Percentiles rank a stretch among this genome's conserved stretches.
Evolutionary conservation across 92 coral and sea anemone species (phyloP).

Genomic region (Umimayanthus chanpuru): DNA sequence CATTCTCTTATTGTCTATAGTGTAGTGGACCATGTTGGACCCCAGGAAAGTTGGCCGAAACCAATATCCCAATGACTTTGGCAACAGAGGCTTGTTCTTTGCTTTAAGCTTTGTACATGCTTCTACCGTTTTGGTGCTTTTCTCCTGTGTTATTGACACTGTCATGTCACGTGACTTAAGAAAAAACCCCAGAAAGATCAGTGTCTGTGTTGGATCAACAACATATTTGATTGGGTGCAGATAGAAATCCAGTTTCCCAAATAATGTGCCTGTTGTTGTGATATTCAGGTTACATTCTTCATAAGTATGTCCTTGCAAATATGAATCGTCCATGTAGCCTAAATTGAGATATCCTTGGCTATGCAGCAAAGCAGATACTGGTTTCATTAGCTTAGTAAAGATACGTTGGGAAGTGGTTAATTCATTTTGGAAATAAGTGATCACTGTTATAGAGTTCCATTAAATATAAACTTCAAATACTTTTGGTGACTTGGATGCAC

Average conservation of each 20-base stretch:
- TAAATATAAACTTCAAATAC: no score
- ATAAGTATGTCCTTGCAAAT: slow-evolving; percentile 24
- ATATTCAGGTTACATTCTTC: slow-evolving; percentile 3
- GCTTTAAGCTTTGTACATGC: neutral
- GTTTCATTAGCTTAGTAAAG: slow-evolving; percentile 40
- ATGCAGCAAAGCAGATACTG: slow-evolving; percentile 19
- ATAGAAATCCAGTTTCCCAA: no score
- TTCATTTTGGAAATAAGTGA: no score
- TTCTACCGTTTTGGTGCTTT: neutral
- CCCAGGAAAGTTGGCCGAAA: slow-evolving; percentile 31
- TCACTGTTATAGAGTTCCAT: no score
- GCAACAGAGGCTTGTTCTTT: neutral
- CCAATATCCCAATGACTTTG: slow-evolving; percentile 14
- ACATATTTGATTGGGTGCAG: no score
- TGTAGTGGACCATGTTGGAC: slow-evolving; percentile 13
- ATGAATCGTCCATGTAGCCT: slow-evolving; percentile 39
- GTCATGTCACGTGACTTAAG: slow-evolving; percentile 13
- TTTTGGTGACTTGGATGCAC: no score
- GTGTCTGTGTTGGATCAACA: no score
- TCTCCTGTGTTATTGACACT: slow-evolving; percentile 3
- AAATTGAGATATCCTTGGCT: slow-evolving; percentile 27
- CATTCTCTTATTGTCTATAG: no score
- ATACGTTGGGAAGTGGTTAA: neutral
- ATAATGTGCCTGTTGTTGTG: slow-evolving; percentile 21
- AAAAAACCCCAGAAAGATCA: no score